A percentile compares a stretch with the other conserved stretches of the same genome.
phyloP scores from a whole-genome alignment of 23 tunicate species.

The Ciona savignyi region DNA sequence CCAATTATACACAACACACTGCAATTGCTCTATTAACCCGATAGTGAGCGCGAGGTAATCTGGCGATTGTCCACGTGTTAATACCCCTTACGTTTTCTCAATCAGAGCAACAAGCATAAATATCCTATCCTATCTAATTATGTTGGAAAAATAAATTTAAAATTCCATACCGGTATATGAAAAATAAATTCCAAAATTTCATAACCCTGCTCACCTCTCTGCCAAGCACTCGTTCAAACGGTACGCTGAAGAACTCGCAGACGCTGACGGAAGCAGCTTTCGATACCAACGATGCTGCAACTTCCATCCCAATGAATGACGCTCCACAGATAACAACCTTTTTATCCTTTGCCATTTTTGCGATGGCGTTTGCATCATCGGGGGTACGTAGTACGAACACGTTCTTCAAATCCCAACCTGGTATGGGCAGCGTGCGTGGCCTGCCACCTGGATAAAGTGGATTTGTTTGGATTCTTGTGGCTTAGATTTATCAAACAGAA shows the following conservation, averaged over 20 bases:
- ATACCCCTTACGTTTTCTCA: too few relatives aligned
- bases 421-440: constrained; percentile 71
- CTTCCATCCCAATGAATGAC: constrained; percentile 94
- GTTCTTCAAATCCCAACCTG: constrained; percentile 83
- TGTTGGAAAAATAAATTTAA: too few relatives aligned
- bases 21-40: too few relatives aligned
- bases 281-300: constrained; percentile 57
- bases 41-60: too few relatives aligned
- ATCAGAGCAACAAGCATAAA: too few relatives aligned
- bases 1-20: too few relatives aligned
- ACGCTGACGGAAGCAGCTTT: constrained; percentile 58
- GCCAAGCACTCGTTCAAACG: constrained; percentile 77
- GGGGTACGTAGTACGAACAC: constrained; percentile 67
- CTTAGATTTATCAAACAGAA: not conserved
- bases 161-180: too few relatives aligned
- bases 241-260: constrained; percentile 77
- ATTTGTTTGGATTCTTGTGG: not conserved
- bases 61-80: too few relatives aligned
- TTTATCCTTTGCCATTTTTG: constrained; percentile 19
- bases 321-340: constrained; percentile 90
- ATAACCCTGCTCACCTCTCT: constrained; percentile 37
- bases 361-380: constrained; percentile 56
- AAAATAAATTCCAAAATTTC: too few relatives aligned
- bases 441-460: constrained; percentile 31
- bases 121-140: too few relatives aligned